Evolutionary conservation across 1,140 invertebrate genomes (phyloP).

Genomic region (Trachymyrmex septentrionalis): DNA sequence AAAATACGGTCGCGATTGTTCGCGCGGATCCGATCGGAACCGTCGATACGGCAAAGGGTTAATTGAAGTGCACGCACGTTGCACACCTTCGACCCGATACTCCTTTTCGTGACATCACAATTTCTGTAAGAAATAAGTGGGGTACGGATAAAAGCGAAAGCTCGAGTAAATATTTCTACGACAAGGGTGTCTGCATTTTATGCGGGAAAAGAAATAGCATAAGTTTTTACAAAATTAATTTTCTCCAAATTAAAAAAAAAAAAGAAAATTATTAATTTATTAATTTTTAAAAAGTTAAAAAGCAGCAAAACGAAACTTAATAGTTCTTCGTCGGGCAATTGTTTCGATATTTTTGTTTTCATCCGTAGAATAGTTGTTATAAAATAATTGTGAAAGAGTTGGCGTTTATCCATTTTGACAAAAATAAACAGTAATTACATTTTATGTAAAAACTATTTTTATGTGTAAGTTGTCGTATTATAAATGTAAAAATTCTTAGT

Average conservation of each 20-base stretch:
- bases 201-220: not conserved
- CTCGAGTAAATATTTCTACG: not conserved
- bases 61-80: conserved; percentile 80
- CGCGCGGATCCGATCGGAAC: conserved; percentile 74
- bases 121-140: conserved; percentile 63
- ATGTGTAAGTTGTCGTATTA: not conserved
- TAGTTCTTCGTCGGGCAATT: no score
- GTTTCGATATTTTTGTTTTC: no score
- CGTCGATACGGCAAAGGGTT: conserved; percentile 79
- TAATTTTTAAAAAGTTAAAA: not conserved
- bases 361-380: no score
- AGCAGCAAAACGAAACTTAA: no score
- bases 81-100: conserved; percentile 78
- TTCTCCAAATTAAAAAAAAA: not conserved
- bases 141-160: conserved; percentile 58
- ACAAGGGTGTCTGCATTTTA: not conserved
- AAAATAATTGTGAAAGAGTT: not conserved
- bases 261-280: not conserved
- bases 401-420: not conserved
- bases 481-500: not conserved
- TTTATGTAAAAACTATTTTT: not conserved
- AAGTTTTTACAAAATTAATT: not conserved
- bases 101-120: conserved; percentile 73
- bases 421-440: not conserved
- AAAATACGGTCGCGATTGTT: conserved; percentile 79